These are phyloP conservation scores for Pachymerium ferrugineum DNA, from an alignment of 2,888 invertebrate species.

Conservation along the genomic window DNA sequence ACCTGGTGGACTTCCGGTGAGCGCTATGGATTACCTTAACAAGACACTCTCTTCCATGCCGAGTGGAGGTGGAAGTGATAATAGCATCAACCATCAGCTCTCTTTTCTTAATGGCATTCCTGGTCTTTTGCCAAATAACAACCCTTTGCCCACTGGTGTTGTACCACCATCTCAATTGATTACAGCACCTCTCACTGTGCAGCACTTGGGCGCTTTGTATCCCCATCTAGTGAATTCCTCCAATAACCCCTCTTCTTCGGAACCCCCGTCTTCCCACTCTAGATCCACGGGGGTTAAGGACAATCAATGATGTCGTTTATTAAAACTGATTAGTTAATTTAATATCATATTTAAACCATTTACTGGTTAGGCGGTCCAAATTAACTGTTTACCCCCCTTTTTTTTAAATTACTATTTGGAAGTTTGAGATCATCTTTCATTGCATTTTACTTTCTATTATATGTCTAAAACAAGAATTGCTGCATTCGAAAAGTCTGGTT, in stretches of 20 bases:
- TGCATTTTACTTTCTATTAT: too few species aligned
- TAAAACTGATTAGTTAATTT: neutral
- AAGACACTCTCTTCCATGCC: conserved; percentile 35
- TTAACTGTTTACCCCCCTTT: neutral
- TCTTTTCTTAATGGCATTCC: conserved; percentile 33
- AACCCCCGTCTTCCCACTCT: conserved; percentile 9
- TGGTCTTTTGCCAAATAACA: conserved; percentile 23
- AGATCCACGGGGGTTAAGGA: neutral
- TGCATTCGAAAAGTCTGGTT: too few species aligned
- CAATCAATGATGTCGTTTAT: neutral
- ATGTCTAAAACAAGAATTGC: too few species aligned
- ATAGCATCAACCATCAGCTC: conserved; percentile 3
- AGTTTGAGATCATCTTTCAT: too few species aligned
- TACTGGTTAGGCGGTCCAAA: conserved; percentile 3
- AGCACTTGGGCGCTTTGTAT: conserved; percentile 34
- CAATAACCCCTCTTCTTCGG: neutral
- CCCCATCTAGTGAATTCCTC: conserved; percentile 31
- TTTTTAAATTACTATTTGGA: neutral
- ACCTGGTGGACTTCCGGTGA: conserved; percentile 33
- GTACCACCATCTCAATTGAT: conserved; percentile 33
- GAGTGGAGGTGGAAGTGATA: neutral
- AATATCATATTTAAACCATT: neutral
- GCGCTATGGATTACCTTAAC: conserved; percentile 36
- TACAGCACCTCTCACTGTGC: conserved; percentile 34
- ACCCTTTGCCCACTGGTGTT: neutral